Base-by-base conservation (phyloP, 2,888 invertebrate genomes). In the Gari tellinella region DNA sequence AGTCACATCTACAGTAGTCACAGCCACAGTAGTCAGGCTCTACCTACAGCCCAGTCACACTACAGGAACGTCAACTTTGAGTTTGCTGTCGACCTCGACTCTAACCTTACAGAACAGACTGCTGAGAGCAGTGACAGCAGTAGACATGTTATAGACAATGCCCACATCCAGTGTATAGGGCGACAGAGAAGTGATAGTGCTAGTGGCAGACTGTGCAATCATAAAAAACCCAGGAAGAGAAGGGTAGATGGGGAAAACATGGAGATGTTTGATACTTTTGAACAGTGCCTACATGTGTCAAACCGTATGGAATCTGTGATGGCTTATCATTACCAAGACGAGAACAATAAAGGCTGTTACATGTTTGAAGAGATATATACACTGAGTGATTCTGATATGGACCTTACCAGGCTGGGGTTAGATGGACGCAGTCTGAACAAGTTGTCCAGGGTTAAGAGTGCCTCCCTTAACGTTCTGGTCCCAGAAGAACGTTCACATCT, bases 61-160 rank as follows among this genome's bases (percentile, higher is more conserved):
- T 55, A 80, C 19, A 56, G 85, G 61, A 82, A 89, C 74, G 72
- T 86, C 60, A 95, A 91, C 85, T 87, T 88, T 31, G 85, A 87
- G 12, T 85, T 85, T 70, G 86, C 86, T 41, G 80, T 83, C 70
- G 91, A 92, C 7, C 80, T 86, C 40, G 83, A 84, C 43, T 31
- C 31, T 10, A 31, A 31, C 4, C 31, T 31, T 31, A 31, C 31
- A 31, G 31, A 31, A 10, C 4, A 31, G 10, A 31, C 4, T 31
- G 10, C 21, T 0, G 31, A 25, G 41, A n/a, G 23, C 38, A 17
- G 41, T 69, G 5, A 26, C 65, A 1, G 79, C 72, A 40, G 63
- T 48, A 21, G 57, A 67, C 10, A 56, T 82, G 37, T 72, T 10
- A 81, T 26, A 63, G 63, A 21, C 41, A 76, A 38, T 72, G 74